A percentile compares a stretch with the other conserved stretches of the same genome.
phyloP scores from a whole-genome alignment of 2,888 invertebrate genomes.

The Zeuzera pyrina region DNA sequence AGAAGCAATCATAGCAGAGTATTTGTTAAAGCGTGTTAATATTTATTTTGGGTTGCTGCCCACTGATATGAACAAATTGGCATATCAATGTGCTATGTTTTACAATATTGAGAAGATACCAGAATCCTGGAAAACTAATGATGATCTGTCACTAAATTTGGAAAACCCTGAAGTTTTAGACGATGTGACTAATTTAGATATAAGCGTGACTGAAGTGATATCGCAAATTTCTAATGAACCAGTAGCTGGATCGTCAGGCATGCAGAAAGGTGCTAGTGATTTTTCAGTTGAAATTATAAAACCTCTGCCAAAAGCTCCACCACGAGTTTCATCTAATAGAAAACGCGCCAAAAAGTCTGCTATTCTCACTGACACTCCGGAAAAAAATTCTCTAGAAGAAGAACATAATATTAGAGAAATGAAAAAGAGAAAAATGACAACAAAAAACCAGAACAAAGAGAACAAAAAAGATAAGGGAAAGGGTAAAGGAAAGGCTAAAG shows the following conservation, averaged over 20 bases:
- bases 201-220: slow-evolving; percentile 4
- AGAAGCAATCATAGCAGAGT: too few relatives aligned
- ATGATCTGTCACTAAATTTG: slow-evolving; percentile 4
- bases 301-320: neutral
- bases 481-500: neutral
- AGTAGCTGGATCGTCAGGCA: slow-evolving; percentile 4
- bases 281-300: slow-evolving; percentile 2
- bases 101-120: too few relatives aligned
- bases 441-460: neutral
- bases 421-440: slow-evolving; percentile 1
- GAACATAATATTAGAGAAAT: neutral
- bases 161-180: slow-evolving; percentile 4
- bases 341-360: slow-evolving; percentile 4
- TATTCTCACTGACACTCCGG: slow-evolving; percentile 5
- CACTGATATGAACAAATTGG: too few relatives aligned
- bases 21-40: too few relatives aligned
- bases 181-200: slow-evolving; percentile 3
- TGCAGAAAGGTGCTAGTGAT: slow-evolving; percentile 3
- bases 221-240: slow-evolving; percentile 3
- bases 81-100: too few relatives aligned
- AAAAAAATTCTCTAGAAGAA: slow-evolving; percentile 4
- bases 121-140: too few relatives aligned
- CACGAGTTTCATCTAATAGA: slow-evolving; percentile 1
- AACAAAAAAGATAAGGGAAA: neutral
- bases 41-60: too few relatives aligned